phyloP scores from a whole-genome alignment of 2,888 invertebrate species.

The Drosophila pullipes region DNA sequence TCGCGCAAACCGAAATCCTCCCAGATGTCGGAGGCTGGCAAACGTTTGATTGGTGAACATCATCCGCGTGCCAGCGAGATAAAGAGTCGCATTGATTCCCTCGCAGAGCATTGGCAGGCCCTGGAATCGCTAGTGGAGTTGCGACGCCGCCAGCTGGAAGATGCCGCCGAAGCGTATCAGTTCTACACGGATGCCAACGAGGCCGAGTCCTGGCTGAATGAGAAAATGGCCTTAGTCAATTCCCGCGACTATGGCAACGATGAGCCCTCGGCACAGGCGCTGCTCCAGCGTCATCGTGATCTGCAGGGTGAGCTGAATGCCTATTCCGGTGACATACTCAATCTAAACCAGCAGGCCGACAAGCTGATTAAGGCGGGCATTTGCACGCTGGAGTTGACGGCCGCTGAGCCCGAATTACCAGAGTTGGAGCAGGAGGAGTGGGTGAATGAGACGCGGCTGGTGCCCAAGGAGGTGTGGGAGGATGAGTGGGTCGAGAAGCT shows the following conservation, averaged over 20 bases:
- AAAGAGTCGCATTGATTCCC: slow-evolving; percentile 91
- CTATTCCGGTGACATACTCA: slow-evolving; percentile 93
- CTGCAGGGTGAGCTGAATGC: slow-evolving; percentile 95
- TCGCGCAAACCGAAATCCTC: slow-evolving; percentile 88
- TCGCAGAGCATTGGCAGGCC: slow-evolving; percentile 95
- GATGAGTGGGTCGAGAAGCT: slow-evolving; percentile 95
- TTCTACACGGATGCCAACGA: slow-evolving; percentile 99
- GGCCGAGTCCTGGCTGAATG: slow-evolving; percentile 98
- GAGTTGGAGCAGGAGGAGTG: slow-evolving; percentile 90
- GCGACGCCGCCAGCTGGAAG: slow-evolving; percentile 91
- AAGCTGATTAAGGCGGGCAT: slow-evolving; percentile 92
- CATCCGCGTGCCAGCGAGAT: slow-evolving; percentile 94
- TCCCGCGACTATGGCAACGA: slow-evolving; percentile 96
- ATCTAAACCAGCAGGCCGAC: slow-evolving; percentile 92
- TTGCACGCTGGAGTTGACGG: slow-evolving; percentile 85
- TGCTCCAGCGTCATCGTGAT: slow-evolving; percentile 94
- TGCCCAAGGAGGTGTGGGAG: slow-evolving; percentile 96
- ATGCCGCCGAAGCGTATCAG: slow-evolving; percentile 97
- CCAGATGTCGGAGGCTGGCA: slow-evolving; percentile 90
- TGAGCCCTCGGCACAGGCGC: slow-evolving; percentile 95
- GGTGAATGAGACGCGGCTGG: slow-evolving; percentile 92
- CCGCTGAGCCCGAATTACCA: slow-evolving; percentile 88
- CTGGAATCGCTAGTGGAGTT: slow-evolving; percentile 92
- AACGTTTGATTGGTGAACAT: slow-evolving; percentile 90
- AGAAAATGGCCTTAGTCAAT: slow-evolving; percentile 95